Evolutionary conservation across 2,113 vertebrate species (phyloP).

Genomic region (Neogobius melanostomus): DNA sequence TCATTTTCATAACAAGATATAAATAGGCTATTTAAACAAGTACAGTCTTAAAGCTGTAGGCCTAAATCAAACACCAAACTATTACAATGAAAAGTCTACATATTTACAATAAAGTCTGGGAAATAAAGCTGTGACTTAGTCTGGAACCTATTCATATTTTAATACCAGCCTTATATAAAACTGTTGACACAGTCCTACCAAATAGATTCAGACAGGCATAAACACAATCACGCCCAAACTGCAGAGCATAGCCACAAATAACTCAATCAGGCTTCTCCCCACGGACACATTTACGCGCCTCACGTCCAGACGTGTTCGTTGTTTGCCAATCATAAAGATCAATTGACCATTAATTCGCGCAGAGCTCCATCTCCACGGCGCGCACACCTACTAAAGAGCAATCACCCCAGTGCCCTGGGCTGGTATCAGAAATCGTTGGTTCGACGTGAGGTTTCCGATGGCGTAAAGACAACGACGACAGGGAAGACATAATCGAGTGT

Average conservation of each 20-base stretch:
- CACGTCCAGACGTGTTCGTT: constrained; percentile 35
- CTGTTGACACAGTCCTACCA: constrained; percentile 34
- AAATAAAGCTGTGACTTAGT: too few relatives aligned
- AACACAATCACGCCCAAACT: constrained; percentile 50
- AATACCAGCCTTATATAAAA: background rate
- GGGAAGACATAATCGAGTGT: constrained; percentile 61
- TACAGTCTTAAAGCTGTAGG: too few relatives aligned
- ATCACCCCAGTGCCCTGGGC: constrained; percentile 48
- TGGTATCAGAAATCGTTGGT: constrained; percentile 59
- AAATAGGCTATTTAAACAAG: too few relatives aligned
- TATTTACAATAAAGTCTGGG: too few relatives aligned
- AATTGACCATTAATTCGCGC: constrained; percentile 51
- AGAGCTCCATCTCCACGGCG: constrained; percentile 8
- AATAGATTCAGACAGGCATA: constrained; percentile 2
- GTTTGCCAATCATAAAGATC: constrained; percentile 62
- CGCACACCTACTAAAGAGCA: constrained; percentile 45
- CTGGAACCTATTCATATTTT: too few relatives aligned
- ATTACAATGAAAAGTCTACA: too few relatives aligned
- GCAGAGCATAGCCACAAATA: constrained; percentile 49
- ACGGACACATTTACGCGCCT: constrained; percentile 56
- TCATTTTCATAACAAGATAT: too few relatives aligned
- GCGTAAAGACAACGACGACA: constrained; percentile 38
- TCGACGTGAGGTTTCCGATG: constrained; percentile 52
- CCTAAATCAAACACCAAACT: too few relatives aligned
- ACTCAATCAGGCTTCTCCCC: constrained; percentile 61